Conservation (phyloP, 2,888 invertebrate genomes). For the Pinctada fucata region DNA sequence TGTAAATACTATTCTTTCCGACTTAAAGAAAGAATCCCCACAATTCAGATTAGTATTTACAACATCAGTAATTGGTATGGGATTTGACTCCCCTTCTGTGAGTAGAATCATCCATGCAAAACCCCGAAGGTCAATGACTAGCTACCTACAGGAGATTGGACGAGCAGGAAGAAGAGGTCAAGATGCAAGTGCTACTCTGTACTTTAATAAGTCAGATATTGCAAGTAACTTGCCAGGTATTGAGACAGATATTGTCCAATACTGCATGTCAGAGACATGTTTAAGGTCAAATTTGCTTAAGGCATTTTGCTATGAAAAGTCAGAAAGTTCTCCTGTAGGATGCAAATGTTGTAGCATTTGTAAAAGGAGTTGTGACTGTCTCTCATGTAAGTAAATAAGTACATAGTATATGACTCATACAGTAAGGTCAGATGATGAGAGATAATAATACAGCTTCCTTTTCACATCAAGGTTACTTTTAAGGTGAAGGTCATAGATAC, state of each 20-base stretch:
- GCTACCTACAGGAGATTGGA: slow-evolving; percentile 44
- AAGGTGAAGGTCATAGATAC: too few relatives aligned
- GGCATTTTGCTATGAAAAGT: slow-evolving; percentile 37
- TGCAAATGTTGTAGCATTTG: too few relatives aligned
- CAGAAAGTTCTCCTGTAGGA: neutral
- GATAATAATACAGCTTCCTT: too few relatives aligned
- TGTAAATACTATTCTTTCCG: slow-evolving; percentile 24
- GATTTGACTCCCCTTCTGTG: slow-evolving; percentile 41
- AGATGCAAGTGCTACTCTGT: slow-evolving; percentile 28
- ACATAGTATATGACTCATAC: too few relatives aligned
- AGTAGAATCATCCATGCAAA: slow-evolving; percentile 34
- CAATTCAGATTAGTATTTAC: slow-evolving; percentile 36
- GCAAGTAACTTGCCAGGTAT: slow-evolving; percentile 40
- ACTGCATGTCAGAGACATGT: slow-evolving; percentile 40
- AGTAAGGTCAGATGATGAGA: too few relatives aligned
- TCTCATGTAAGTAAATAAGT: too few relatives aligned
- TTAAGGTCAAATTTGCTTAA: slow-evolving; percentile 28
- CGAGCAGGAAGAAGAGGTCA: slow-evolving; percentile 37
- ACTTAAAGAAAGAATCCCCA: slow-evolving; percentile 31
- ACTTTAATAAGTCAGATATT: slow-evolving; percentile 35
- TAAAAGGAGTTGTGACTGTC: too few relatives aligned
- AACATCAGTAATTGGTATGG: slow-evolving; percentile 44
- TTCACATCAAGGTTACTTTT: too few relatives aligned
- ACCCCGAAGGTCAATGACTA: slow-evolving; percentile 37
- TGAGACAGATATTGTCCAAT: slow-evolving; percentile 36